Conservation (phyloP, 2,888 invertebrate species). For the Ctena decussata region DNA sequence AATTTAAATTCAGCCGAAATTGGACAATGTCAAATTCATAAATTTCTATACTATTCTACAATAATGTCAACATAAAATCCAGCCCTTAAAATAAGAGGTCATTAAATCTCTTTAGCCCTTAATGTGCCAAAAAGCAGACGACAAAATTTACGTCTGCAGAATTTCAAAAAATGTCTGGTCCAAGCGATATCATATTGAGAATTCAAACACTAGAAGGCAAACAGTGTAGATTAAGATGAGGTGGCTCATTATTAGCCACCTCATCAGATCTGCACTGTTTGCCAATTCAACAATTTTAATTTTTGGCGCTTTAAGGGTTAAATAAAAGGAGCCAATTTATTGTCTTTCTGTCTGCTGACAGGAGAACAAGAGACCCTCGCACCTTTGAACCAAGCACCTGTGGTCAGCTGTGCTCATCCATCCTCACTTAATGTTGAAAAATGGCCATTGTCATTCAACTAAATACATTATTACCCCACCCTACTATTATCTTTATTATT, state of each 20-base stretch:
- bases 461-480: neutral
- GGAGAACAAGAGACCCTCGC: neutral
- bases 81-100: neutral
- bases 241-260: too few relatives aligned
- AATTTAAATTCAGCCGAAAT: neutral
- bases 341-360: neutral
- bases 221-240: too few relatives aligned
- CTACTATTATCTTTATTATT: neutral
- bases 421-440: neutral
- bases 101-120: neutral
- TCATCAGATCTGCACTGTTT: too few relatives aligned
- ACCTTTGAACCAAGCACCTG: neutral
- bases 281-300: too few relatives aligned
- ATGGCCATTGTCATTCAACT: neutral
- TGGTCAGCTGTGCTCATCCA: neutral
- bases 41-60: neutral
- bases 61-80: neutral
- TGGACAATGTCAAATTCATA: neutral
- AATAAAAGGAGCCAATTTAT: constrained; percentile 2
- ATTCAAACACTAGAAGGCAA: too few relatives aligned
- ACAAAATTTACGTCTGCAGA: too few relatives aligned
- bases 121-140: too few relatives aligned
- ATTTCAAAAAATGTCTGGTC: too few relatives aligned
- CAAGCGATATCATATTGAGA: too few relatives aligned
- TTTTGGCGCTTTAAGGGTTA: too few relatives aligned